Evolutionary conservation across 2,888 invertebrate genomes (phyloP).

Genomic region (Malachius bipustulatus): DNA sequence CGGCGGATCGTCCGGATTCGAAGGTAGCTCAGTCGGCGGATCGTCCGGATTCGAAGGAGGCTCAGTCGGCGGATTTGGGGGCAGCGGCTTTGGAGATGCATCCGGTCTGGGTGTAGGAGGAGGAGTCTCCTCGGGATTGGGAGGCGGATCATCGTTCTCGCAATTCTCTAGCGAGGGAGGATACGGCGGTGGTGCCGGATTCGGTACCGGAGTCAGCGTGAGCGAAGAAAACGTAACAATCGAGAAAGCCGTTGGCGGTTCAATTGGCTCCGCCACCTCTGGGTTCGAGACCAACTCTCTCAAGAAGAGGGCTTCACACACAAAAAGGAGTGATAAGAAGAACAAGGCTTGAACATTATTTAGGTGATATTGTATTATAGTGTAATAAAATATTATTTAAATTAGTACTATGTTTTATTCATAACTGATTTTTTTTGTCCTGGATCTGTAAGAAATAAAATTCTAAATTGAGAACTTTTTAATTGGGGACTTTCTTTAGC

Average conservation of each 20-base stretch:
- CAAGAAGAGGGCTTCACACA: neutral
- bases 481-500: too few relatives aligned
- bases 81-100: conserved; percentile 9
- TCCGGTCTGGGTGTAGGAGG: neutral
- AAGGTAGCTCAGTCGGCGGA: neutral
- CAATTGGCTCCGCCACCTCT: neutral
- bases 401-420: too few relatives aligned
- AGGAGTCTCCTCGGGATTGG: neutral
- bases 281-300: neutral
- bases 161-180: too few relatives aligned
- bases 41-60: neutral
- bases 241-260: neutral
- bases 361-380: too few relatives aligned
- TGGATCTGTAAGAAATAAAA: too few relatives aligned
- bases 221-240: neutral
- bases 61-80: conserved; percentile 7
- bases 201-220: conserved; percentile 1
- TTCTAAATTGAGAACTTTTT: too few relatives aligned
- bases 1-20: neutral
- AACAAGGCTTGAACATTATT: too few relatives aligned
- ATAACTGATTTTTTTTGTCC: too few relatives aligned
- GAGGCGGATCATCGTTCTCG: conserved; percentile 7
- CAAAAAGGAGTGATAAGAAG: too few relatives aligned
- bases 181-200: conserved; percentile 3
- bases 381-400: too few relatives aligned